Base-by-base conservation (phyloP, 2,888 invertebrate genomes). In the Mythimna lalbum region DNA sequence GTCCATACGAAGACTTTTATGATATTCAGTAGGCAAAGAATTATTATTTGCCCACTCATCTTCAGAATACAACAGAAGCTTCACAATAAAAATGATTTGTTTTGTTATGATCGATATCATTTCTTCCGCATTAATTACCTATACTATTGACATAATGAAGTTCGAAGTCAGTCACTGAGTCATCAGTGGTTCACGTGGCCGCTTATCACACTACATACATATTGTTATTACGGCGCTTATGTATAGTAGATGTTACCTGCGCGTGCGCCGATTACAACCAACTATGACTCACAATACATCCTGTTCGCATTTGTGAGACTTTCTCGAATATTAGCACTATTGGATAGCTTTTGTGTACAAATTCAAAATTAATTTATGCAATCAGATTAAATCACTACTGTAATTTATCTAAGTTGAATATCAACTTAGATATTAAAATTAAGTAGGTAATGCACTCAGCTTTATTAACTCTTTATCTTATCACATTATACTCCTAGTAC, bases 261-360 rank as follows among this genome's bases (percentile, higher is more conserved):
- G 94, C 93, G 92, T 90, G 93, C 93, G 92, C 89, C 88, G 92
- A 91, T 90, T 91, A 90, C 91, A 88, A 88, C 89, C 81, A 86
- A 63, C 82, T 80, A 84, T 94, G 93, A 94, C 89, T 94, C 93
- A 93, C 87, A 72, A 82, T 77, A 91, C 91, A 95, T 95, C 95
- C 95, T 94, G 95, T 93, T 95, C 90, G 89, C 90, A 89, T 91
- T 92, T 92, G 87, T 89, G 82, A 85, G 85, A 93, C 95, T 95
- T 95, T 95, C 95, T 91, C 94, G 88, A 86, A 89, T 89, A 85
- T 86, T 83, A 84, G 84, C 81, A 80, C 79, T 71, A 78, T 85
- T 88, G 69, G 87, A 89, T 88, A 89, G 87, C 84, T 82, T 90
- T 88, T 87, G 43, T 66, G 10, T 74, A 73, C 71, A 60, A 60